Evolutionary conservation across 2,797 vertebrate species (phyloP), one percentile per base, ranked within the genome.

Genomic region (Bradypodion ventrale): DNA sequence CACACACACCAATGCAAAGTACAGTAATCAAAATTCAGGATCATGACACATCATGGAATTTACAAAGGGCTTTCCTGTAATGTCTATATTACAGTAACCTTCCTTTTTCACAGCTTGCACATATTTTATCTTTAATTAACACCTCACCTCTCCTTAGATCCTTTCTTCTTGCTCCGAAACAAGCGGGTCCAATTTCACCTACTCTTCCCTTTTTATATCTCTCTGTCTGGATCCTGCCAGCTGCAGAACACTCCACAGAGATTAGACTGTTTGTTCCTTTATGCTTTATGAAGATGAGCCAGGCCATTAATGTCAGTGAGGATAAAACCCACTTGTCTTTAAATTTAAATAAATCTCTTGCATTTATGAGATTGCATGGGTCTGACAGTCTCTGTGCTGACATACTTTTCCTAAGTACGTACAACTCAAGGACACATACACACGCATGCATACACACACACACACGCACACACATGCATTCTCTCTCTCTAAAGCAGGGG

Each of bases 291-390:
- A 88, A 88, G 84, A 40, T 83, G 89, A 90, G 88, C 82, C 84
- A 62, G 77, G 3, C 88, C 88, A 92, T 94, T 92, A 93, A 27
- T 88, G 88, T 91, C 89, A 90, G 63, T 72, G 87, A 90, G 77
- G 84, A 80, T 82, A 89, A 93, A 88, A 90, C 84, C 59, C 63
- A 89, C 78, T 89, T 92, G 88, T 90, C 82, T 82, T 90, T 92
- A 90, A 83, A 87, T 94, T 92, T 91, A 91, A 94, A 92, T 92
- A 89, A 85, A 90, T 91, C 88, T 85, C 82, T 90, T 78, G 59
- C 81, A 85, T 88, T 85, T 83, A 35, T 90, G 59, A 83, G 86
- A 91, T 85, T 88, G 65, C 83, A 88, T 88, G 85, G 87, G 80
- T 78, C 80, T 91, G 89, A 93, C 89, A 91, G 66, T 65, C 80